Conservation (phyloP, 2,797 vertebrate genomes). For the Pagetopsis macropterus region DNA sequence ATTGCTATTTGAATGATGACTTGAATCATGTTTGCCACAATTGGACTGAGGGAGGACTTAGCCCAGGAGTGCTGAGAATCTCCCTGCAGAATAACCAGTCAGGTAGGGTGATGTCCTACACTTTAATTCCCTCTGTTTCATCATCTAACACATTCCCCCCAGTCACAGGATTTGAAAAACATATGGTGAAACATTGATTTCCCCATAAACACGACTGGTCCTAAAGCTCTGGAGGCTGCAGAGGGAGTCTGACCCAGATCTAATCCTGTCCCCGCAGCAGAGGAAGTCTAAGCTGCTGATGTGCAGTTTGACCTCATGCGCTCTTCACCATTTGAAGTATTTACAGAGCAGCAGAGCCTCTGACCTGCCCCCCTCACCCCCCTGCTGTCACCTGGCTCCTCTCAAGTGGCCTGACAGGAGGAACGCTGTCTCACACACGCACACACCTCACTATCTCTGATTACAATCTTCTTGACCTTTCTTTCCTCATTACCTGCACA, state of each 20-base stretch:
- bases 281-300: slow-evolving; percentile 51
- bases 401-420: slow-evolving; percentile 69
- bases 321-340: slow-evolving; percentile 69
- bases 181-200: not conserved
- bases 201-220: slow-evolving; percentile 6
- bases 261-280: slow-evolving; percentile 42
- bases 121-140: too few relatives aligned
- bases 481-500: slow-evolving; percentile 38
- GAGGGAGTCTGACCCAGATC: slow-evolving; percentile 30
- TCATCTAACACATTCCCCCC: too few relatives aligned
- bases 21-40: not conserved
- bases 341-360: slow-evolving; percentile 64
- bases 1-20: not conserved
- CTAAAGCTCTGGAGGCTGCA: slow-evolving; percentile 4
- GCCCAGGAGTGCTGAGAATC: too few relatives aligned
- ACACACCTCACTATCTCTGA: slow-evolving; percentile 69
- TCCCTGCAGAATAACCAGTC: too few relatives aligned
- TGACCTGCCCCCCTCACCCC: slow-evolving; percentile 49
- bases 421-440: slow-evolving; percentile 68
- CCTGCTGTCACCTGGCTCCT: slow-evolving; percentile 69
- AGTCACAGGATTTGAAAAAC: slow-evolving; percentile 7
- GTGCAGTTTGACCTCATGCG: slow-evolving; percentile 65
- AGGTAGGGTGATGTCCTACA: not conserved
- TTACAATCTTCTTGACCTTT: slow-evolving; percentile 60
- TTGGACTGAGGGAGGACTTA: not conserved